A percentile compares a stretch with the other conserved stretches of the same genome.
Conservation (phyloP, 1,140 invertebrate species). For the Lepidurus packardi region DNA sequence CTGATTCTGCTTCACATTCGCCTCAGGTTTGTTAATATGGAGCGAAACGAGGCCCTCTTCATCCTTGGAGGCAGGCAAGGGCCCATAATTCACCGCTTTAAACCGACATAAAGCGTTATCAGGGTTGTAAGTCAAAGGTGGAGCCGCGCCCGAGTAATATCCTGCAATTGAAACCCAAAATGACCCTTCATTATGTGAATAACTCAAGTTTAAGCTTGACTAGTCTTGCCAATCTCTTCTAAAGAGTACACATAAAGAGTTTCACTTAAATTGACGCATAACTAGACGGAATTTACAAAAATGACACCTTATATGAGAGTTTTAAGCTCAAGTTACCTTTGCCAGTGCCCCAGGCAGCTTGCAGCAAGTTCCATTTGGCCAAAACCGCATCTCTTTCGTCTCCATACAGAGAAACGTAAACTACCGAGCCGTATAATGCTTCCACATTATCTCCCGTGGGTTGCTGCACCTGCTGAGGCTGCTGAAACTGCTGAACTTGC, state of each 20-base stretch:
- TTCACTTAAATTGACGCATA: too few species aligned
- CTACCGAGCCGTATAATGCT: constrained; percentile 68
- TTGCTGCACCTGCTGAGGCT: constrained; percentile 44
- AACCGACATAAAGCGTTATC: constrained; percentile 87
- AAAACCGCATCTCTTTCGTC: constrained; percentile 87
- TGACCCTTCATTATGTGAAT: background rate
- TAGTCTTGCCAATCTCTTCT: background rate
- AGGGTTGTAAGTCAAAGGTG: constrained; percentile 73
- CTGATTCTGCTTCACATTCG: constrained; percentile 68
- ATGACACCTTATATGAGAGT: too few species aligned
- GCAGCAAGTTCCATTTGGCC: constrained; percentile 87
- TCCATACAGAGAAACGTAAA: constrained; percentile 78
- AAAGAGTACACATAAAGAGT: too few species aligned
- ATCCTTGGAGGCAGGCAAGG: constrained; percentile 71
- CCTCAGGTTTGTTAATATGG: constrained; percentile 70
- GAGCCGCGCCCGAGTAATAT: constrained; percentile 65
- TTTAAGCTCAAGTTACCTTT: constrained; percentile 47
- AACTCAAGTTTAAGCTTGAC: background rate
- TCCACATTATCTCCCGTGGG: constrained; percentile 56
- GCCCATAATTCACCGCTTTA: constrained; percentile 85
- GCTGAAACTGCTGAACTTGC: constrained; percentile 43
- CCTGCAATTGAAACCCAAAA: constrained; percentile 49
- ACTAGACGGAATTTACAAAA: too few species aligned
- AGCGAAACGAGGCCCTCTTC: constrained; percentile 80
- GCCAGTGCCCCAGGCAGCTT: constrained; percentile 86